These are phyloP conservation scores for Coracias cyanogaster DNA, from an alignment of 2,797 vertebrate genomes.

Conservation along the genomic window DNA sequence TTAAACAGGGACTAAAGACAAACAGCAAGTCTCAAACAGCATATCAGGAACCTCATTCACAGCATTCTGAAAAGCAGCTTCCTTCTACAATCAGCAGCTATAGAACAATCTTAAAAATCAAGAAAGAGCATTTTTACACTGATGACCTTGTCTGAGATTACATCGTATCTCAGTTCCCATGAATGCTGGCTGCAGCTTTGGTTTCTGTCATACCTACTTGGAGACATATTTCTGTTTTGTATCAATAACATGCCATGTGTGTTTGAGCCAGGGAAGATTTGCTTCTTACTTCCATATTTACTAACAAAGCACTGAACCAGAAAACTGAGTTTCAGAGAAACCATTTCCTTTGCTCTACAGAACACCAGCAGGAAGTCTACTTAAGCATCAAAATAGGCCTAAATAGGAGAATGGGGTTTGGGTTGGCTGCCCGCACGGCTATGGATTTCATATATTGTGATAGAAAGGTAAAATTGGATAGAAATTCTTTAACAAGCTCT, in stretches of 20 bases:
- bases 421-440: neutral
- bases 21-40: neutral
- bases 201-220: neutral
- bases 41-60: neutral
- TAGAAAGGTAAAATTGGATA: neutral
- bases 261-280: neutral
- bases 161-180: slow-evolving; percentile 11
- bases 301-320: neutral
- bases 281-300: neutral
- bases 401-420: neutral
- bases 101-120: slow-evolving; percentile 6
- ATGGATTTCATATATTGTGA: neutral
- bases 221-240: neutral
- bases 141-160: slow-evolving; percentile 22
- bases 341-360: neutral
- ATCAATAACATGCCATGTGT: neutral
- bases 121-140: neutral
- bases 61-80: neutral
- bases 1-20: neutral
- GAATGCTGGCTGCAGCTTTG: neutral
- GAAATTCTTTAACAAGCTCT: slow-evolving; percentile 18
- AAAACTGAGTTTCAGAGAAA: neutral
- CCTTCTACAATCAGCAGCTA: neutral
- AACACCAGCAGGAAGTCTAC: neutral
- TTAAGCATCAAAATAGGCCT: neutral